Conservation (phyloP, 2,797 vertebrate genomes). For the Onychomys torridus region DNA sequence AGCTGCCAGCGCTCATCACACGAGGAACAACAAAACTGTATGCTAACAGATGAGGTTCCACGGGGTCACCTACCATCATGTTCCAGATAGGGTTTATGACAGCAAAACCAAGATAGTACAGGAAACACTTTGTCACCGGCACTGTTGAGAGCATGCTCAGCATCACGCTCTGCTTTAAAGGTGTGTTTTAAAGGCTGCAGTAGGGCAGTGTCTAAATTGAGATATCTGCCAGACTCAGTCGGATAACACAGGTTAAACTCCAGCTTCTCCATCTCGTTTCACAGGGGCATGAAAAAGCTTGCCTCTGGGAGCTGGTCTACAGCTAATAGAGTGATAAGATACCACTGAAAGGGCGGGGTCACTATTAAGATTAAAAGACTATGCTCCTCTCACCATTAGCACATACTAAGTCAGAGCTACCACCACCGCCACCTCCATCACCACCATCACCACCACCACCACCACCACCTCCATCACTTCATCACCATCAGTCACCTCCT, state of each 20-base stretch:
- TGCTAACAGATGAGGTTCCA: not conserved
- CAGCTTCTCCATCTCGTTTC: not conserved
- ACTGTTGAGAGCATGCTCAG: fast-evolving
- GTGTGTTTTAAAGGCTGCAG: not conserved
- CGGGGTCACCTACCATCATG: not conserved
- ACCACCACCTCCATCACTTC: too few relatives aligned
- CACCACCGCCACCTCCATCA: not conserved
- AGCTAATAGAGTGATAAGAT: not conserved
- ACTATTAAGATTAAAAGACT: not conserved
- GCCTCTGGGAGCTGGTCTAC: not conserved
- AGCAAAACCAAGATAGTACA: not conserved
- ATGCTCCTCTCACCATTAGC: not conserved
- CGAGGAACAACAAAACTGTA: not conserved
- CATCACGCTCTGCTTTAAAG: not conserved
- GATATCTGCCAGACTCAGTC: not conserved
- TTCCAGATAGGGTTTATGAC: not conserved
- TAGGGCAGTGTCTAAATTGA: not conserved
- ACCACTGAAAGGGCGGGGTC: not conserved
- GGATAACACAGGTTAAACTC: not conserved
- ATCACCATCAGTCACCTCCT: too few relatives aligned
- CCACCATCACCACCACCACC: not conserved
- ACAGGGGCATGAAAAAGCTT: not conserved
- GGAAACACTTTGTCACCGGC: not conserved
- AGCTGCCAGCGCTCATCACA: not conserved
- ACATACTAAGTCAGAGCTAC: not conserved